A percentile compares a stretch with the other conserved stretches of the same genome.
Evolutionary conservation across 2,888 invertebrate genomes (phyloP).

Genomic region (Pristionchus maxplancki): DNA sequence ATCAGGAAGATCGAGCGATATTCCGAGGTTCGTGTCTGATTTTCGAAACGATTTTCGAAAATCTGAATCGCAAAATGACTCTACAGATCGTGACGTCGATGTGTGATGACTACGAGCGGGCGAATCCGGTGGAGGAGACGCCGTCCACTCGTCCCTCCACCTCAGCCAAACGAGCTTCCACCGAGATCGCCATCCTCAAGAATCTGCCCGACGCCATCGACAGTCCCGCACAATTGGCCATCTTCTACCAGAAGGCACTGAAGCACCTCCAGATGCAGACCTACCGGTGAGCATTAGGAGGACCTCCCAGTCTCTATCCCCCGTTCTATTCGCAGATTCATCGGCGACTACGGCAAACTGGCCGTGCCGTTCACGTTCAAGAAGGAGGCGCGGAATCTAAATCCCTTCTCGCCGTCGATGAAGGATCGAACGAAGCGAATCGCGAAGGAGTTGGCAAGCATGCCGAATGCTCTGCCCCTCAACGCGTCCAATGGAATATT

Average conservation of each 20-base stretch:
- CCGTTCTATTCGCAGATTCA: conserved; percentile 58
- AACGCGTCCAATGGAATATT: conserved; percentile 75
- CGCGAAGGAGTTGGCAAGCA: conserved; percentile 75
- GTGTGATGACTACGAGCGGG: conserved; percentile 17
- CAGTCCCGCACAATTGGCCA: conserved; percentile 52
- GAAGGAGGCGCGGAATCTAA: conserved; percentile 75
- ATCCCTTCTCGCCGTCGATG: conserved; percentile 73
- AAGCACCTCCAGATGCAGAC: conserved; percentile 62
- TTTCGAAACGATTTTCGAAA: background rate
- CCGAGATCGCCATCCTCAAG: conserved; percentile 26
- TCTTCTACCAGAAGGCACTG: conserved; percentile 60
- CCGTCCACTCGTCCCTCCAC: background rate
- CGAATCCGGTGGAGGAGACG: background rate
- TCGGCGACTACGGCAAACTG: conserved; percentile 71
- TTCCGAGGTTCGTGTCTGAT: conserved; percentile 61
- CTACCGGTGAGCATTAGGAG: conserved; percentile 51
- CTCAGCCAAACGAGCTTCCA: conserved; percentile 51
- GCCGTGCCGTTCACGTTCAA: conserved; percentile 71
- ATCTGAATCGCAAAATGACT: too few relatives aligned
- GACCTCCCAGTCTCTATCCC: background rate
- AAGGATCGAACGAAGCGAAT: conserved; percentile 60
- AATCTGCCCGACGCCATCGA: conserved; percentile 37
- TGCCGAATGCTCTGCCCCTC: conserved; percentile 72
- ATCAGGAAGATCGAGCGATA: conserved; percentile 66
- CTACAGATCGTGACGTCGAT: background rate